These are phyloP conservation scores for Dreissena rostriformis DNA, from an alignment of 1,140 invertebrate genomes.

Conservation along the genomic window DNA sequence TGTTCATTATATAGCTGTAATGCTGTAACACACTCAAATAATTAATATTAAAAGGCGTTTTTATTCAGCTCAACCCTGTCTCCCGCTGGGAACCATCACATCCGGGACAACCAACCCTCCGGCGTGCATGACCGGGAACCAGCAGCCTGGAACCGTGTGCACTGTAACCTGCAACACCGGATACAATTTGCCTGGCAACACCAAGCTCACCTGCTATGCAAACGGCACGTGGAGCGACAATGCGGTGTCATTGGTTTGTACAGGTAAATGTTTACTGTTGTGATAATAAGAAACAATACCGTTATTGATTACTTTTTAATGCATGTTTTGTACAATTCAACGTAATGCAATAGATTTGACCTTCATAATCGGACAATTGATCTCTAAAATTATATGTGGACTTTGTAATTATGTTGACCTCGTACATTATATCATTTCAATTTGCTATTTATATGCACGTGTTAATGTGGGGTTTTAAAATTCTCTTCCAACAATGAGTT, in stretches of 20 bases:
- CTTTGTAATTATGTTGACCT: too few species aligned
- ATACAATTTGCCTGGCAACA: slow-evolving; percentile 58
- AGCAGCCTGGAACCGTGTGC: slow-evolving; percentile 54
- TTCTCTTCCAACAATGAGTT: too few species aligned
- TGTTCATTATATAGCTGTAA: background rate
- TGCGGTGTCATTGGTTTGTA: slow-evolving; percentile 53
- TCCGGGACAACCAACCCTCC: slow-evolving; percentile 56
- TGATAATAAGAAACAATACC: too few species aligned
- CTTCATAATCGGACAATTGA: too few species aligned
- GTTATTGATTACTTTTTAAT: too few species aligned
- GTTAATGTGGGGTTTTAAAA: too few species aligned
- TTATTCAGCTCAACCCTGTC: slow-evolving; percentile 60
- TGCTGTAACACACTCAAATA: background rate
- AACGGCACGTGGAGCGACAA: slow-evolving; percentile 66
- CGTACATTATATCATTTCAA: too few species aligned
- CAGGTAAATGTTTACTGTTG: too few species aligned
- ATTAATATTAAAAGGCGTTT: background rate
- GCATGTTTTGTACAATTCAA: too few species aligned
- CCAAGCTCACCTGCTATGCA: slow-evolving; percentile 53
- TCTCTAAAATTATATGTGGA: too few species aligned
- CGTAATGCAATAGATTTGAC: too few species aligned
- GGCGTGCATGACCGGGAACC: slow-evolving; percentile 45
- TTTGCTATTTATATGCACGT: too few species aligned
- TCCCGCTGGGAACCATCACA: slow-evolving; percentile 37
- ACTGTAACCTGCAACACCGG: slow-evolving; percentile 65